Evolutionary conservation across 23 tunicate genomes (phyloP), one percentile per base, ranked within the genome.

Genomic region (Styela plicata): DNA sequence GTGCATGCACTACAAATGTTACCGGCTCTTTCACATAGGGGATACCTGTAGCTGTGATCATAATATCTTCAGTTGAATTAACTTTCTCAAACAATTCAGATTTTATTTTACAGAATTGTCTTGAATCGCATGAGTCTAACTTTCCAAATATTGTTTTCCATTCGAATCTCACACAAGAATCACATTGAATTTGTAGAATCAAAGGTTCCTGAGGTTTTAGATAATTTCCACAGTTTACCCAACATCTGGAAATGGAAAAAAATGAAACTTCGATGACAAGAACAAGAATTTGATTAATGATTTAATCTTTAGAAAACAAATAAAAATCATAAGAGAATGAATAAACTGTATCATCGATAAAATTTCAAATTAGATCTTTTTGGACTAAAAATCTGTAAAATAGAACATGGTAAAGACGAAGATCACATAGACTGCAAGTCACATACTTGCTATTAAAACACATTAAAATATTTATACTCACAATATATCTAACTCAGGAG

Each of bases 191-290:
- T 67, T 67, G 71, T 67, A 67, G 31, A 67, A 67, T 67, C 24
- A 67, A 67, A 67, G 71, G 71, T 67, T 67, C 71, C 24, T 67
- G 71, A 67, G 71, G 71, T 67, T 67, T 67, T 29, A 1, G 22
- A 18, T 0, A 29, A 16, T 67, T 67, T 29, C 31, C 71, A 67
- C 71, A 67, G 22, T 67, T 67, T 1, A 67, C 71, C 71, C 71
- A 67, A 67, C 71, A 67, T 67, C 71, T 67, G 71, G 19, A 67
- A 27, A 0, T 18, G n/a, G n/a, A 44, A 13, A 44, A 5, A 44
- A 5, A 5, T 44, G 13, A n/a, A n/a, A n/a, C n/a, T n/a, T n/a
- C n/a, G n/a, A n/a, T n/a, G n/a, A n/a, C n/a, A n/a, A n/a, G n/a
- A n/a, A n/a, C n/a, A n/a, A n/a, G n/a, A n/a, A n/a, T n/a, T n/a